Conservation (phyloP, 2,113 vertebrate genomes). For the Motacilla alba region DNA sequence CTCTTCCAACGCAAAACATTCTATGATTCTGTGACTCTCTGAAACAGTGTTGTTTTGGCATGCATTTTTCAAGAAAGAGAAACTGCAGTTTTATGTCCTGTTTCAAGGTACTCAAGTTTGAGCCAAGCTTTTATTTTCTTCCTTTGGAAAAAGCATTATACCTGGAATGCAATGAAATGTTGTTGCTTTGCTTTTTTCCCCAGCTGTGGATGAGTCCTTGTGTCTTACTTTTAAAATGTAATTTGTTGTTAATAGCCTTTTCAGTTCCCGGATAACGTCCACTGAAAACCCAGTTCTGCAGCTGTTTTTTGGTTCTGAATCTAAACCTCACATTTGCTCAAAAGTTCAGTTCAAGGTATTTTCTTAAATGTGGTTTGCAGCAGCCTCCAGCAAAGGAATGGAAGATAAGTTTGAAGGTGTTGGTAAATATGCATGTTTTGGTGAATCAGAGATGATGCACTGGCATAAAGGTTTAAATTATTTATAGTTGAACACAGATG, state of each 20-base stretch:
- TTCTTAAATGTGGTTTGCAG: background rate
- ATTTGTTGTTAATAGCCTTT: background rate
- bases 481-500: slow-evolving; percentile 26
- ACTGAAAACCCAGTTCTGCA: background rate
- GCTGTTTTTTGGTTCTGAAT: background rate
- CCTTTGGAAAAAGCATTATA: background rate
- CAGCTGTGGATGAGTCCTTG: background rate
- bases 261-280: background rate
- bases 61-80: background rate
- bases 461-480: slow-evolving; percentile 37
- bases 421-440: background rate
- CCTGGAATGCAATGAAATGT: background rate
- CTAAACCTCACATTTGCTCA: background rate
- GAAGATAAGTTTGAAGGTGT: slow-evolving; percentile 8
- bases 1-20: background rate
- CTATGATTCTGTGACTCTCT: background rate
- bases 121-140: background rate
- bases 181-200: background rate
- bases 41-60: background rate
- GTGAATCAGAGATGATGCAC: slow-evolving; percentile 41
- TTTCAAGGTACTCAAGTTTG: background rate
- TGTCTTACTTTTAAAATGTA: background rate
- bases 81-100: background rate
- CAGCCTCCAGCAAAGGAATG: background rate
- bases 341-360: slow-evolving; percentile 3